Evolutionary conservation across 2,113 vertebrate genomes (phyloP), one percentile per base, ranked within the genome.

Genomic region (Otis tarda): DNA sequence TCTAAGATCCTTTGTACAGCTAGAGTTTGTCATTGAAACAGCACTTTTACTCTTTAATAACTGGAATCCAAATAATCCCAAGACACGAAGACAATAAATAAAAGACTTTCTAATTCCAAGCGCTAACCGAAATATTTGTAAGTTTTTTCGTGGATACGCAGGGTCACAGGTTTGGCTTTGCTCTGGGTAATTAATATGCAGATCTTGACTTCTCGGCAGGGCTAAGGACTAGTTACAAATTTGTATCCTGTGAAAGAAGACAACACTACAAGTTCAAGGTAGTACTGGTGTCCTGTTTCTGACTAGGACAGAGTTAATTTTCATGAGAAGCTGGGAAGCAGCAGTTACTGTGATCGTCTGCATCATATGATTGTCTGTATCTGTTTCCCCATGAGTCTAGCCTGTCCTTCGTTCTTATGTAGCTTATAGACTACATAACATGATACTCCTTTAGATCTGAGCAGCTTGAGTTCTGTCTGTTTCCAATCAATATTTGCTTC

Each of bases 311-410:
- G 41, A 43, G 41, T 43, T 15, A 43, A 43, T 43, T 43, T 43
- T 43, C 41, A 43, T 6, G 41, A 43, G 14, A 43, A 43, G 41
- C 41, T 43, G 41, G 41, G 15, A 43, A 43, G 41, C 41, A 43
- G 41, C 41, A 39, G 52, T 56, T 60, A 12, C 28, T 69, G 4
- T 31, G n/a, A 68, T 55, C 9, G 59, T 6, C 31, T 59, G 17
- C 16, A 23, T 6, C 0, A 1, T 49, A 20, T 30, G 37, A 43
- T 5, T 2, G 1, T 17, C 24, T 45, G 7, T 47, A 33, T 49
- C 19, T 64, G 16, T 50, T 67, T 55, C 21, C 45, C 30, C 30
- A 35, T 5, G 2, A 65, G 31, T 45, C 9, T 67, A 22, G 25
- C 41, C 9, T 74, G 9, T 82, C 33, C 49, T 39, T 81, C 10